Base-by-base conservation (phyloP, 2,888 invertebrate species). In the Pristionchus exspectatus region DNA sequence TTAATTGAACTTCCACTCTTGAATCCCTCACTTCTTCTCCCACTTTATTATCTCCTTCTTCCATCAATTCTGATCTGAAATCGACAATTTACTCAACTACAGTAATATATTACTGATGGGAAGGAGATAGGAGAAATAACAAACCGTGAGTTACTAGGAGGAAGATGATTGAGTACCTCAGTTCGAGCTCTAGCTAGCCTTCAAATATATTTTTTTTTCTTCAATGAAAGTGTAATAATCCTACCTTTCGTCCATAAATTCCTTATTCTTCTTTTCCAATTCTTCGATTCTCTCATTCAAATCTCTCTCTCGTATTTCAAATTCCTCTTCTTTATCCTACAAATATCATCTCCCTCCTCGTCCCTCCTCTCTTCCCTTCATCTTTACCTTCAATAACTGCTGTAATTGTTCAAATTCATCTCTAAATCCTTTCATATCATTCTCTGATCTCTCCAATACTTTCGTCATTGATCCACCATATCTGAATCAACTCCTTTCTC, bases 341-440 rank as follows among this genome's bases (percentile, higher is more conserved):
- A 81, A 54, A 24, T 38, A 3, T 74, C 81, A 38, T 38, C 38
- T 38, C 77, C 50, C 50, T 84, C 44, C 38, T n/a, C 56, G 16
- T 63, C 77, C 10, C 16, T 44, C 30, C 14, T 33, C 77, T 33
- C 2, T n/a, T 33, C 4, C 1, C 33, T 77, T 33, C 38, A 5
- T 81, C 50, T 38, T 10, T 85, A 89, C 90, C 74, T 90, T 90
- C 59, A 66, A 12, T 44, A 89, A 54, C 66, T 90, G 85, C 56
- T 91, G 90, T 59, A 92, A 90, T 1, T 89, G 88, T 7, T 74
- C 69, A 85, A 92, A 91, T 59, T 91, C 90, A 2, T 90, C 90
- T 14, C 91, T 89, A 89, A 92, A 90, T 21, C 90, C 88, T 1
- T 83, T 89, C 84, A 92, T 89, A 69, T 91, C 92, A 18, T 88